Conservation (phyloP, 2,888 invertebrate genomes). For the Papilio demoleus region DNA sequence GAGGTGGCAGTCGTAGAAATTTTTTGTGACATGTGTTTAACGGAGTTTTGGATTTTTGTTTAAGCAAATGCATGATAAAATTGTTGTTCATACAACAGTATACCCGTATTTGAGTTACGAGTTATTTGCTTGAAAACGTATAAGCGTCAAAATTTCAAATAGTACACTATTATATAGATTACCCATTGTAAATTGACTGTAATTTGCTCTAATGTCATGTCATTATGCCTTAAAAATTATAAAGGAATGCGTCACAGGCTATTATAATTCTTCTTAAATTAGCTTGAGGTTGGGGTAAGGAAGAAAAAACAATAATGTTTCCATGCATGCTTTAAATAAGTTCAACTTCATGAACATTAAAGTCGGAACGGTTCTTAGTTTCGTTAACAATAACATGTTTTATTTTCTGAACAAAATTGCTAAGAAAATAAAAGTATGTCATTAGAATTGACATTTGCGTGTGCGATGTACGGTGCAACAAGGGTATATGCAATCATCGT, state of each 20-base stretch:
- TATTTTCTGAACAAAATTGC: neutral
- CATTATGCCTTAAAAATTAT: neutral
- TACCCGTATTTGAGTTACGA: no score
- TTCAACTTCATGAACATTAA: neutral
- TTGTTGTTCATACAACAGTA: no score
- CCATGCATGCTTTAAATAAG: neutral
- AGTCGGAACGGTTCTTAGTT: neutral
- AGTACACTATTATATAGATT: neutral
- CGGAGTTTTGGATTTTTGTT: no score
- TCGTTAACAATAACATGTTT: neutral
- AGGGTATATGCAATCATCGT: constrained; percentile 23
- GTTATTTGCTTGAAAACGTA: no score
- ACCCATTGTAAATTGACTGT: neutral
- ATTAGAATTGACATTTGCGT: constrained; percentile 16
- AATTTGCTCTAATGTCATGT: neutral
- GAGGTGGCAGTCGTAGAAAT: neutral
- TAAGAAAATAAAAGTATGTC: neutral
- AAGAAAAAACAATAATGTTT: neutral
- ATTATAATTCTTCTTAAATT: neutral
- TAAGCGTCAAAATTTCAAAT: neutral
- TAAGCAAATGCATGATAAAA: no score
- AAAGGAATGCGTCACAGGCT: constrained; percentile 6
- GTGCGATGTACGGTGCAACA: constrained; percentile 3
- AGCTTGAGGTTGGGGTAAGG: neutral
- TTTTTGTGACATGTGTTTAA: neutral